These are phyloP conservation scores for Drosophila santomea DNA, from an alignment of 1,140 invertebrate species.

Conservation along the genomic window DNA sequence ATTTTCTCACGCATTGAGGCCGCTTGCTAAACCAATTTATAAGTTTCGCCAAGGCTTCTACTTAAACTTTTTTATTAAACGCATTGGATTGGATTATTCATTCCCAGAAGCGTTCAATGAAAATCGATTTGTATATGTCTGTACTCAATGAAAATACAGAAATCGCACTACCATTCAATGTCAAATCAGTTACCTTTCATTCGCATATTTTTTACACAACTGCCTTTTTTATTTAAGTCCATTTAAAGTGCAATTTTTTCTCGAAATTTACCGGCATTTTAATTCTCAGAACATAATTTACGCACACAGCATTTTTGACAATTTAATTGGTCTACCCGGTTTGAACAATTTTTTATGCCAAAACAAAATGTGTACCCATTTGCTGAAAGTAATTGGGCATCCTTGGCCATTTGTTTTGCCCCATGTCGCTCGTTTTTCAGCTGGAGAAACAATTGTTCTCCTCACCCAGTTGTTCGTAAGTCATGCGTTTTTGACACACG, in stretches of 20 bases:
- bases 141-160: background rate
- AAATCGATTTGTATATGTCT: background rate
- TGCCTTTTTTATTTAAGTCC: conserved; percentile 18
- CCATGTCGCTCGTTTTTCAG: conserved; percentile 58
- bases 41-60: background rate
- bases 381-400: conserved; percentile 69
- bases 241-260: conserved; percentile 26
- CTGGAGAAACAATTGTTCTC: conserved; percentile 47
- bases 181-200: background rate
- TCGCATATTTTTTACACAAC: conserved; percentile 18
- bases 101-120: background rate
- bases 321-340: conserved; percentile 58
- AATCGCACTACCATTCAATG: background rate
- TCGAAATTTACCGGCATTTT: conserved; percentile 42
- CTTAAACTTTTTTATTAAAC: no score
- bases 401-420: conserved; percentile 67
- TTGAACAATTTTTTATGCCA: conserved; percentile 17
- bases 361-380: conserved; percentile 50
- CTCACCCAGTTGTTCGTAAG: conserved; percentile 32
- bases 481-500: conserved; percentile 68
- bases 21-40: background rate
- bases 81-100: background rate
- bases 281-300: conserved; percentile 69
- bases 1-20: conserved; percentile 38
- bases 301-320: conserved; percentile 66